Evolutionary conservation across 2,113 vertebrate genomes (phyloP).

Genomic region (Perca flavescens): DNA sequence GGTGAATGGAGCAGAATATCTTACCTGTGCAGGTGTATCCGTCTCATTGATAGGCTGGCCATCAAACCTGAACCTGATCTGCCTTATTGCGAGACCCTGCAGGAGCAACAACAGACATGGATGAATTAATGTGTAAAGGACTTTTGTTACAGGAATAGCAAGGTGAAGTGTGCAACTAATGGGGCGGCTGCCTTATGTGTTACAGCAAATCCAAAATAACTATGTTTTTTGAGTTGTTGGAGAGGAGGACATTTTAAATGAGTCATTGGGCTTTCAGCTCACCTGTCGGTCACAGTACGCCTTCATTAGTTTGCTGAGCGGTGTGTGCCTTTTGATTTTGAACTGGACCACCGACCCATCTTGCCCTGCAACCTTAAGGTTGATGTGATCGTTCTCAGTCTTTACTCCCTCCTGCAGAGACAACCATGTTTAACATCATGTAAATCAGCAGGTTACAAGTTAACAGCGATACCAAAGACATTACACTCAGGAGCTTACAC

Average conservation of each 20-base stretch:
- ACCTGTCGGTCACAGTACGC: constrained; percentile 97
- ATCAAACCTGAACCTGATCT: constrained; percentile 90
- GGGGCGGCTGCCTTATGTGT: background rate
- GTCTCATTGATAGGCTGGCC: constrained; percentile 89
- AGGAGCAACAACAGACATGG: background rate
- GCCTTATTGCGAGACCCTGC: constrained; percentile 88
- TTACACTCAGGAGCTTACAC: background rate
- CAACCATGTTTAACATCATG: background rate
- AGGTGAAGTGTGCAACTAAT: background rate
- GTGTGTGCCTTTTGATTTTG: constrained; percentile 95
- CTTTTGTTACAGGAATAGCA: background rate
- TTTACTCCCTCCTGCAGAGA: constrained; percentile 90
- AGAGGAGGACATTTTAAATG: background rate
- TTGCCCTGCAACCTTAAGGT: constrained; percentile 94
- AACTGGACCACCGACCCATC: constrained; percentile 96
- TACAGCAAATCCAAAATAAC: background rate
- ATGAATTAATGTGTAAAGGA: background rate
- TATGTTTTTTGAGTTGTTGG: no score
- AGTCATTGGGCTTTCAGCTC: constrained; percentile 2
- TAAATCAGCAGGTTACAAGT: background rate
- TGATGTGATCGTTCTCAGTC: constrained; percentile 95
- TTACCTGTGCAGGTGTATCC: constrained; percentile 88
- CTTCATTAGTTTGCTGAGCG: constrained; percentile 96
- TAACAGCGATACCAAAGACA: background rate
- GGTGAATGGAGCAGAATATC: background rate